Conservation (phyloP, 2,797 vertebrate species). For the Ctenopoma kingsleyae region DNA sequence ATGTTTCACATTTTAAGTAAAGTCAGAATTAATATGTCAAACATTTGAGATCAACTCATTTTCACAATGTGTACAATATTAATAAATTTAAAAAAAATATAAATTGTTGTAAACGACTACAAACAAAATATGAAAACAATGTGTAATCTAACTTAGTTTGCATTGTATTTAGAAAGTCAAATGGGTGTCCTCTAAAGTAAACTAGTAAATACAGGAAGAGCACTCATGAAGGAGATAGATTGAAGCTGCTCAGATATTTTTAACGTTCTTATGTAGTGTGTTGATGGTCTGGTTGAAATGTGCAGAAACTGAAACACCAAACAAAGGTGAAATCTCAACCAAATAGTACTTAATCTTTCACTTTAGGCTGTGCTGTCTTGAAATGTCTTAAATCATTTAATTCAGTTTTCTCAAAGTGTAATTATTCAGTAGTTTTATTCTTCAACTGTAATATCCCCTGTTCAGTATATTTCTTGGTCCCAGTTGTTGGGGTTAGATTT, state of each 20-base stretch:
- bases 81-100: too few species aligned
- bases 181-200: not conserved
- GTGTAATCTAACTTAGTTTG: not conserved
- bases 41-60: not conserved
- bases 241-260: not conserved
- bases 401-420: not conserved
- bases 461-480: too few species aligned
- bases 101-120: too few species aligned
- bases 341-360: not conserved
- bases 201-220: constrained; percentile 4
- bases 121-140: too few species aligned
- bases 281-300: constrained; percentile 14
- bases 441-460: too few species aligned
- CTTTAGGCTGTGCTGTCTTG: not conserved
- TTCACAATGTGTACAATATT: not conserved
- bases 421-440: too few species aligned
- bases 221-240: not conserved
- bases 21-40: not conserved
- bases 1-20: not conserved
- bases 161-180: not conserved
- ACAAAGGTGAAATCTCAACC: not conserved
- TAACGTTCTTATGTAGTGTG: not conserved
- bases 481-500: too few species aligned
- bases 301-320: not conserved
- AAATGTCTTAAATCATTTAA: not conserved